Conservation (phyloP, 2,888 invertebrate genomes). For the Oscheius onirici region DNA sequence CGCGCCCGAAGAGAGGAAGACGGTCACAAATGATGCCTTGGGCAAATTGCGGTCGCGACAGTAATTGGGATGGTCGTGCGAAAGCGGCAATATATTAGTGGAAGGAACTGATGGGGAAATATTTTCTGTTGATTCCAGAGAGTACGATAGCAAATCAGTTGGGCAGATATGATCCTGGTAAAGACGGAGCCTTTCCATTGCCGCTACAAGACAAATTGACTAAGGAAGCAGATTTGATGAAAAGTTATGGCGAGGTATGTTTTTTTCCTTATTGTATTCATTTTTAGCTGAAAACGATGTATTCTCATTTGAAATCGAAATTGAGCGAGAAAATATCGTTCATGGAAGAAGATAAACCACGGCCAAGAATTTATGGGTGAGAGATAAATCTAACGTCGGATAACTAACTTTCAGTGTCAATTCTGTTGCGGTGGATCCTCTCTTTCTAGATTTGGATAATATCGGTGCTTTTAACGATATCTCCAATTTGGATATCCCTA, state of each 20-base stretch:
- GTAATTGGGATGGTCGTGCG: conserved; percentile 15
- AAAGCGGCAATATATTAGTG: conserved; percentile 1
- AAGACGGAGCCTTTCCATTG: not conserved
- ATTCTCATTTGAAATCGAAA: not conserved
- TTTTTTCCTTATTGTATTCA: not conserved
- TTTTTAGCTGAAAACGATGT: conserved; percentile 8
- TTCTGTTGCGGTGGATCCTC: conserved; percentile 34
- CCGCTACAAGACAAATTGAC: not conserved
- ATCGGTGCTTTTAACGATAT: conserved; percentile 36
- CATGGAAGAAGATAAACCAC: not conserved
- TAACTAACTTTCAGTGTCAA: conserved; percentile 5
- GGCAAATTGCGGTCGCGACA: conserved; percentile 22
- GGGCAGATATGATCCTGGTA: not conserved
- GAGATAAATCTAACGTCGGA: too few relatives aligned
- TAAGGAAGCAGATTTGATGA: not conserved
- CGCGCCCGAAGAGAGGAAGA: too few relatives aligned
- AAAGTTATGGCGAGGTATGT: conserved; percentile 8
- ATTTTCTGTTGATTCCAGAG: not conserved
- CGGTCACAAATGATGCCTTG: not conserved
- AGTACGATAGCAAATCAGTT: not conserved
- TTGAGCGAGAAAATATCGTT: not conserved
- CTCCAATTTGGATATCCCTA: conserved; percentile 4
- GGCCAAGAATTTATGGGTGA: not conserved
- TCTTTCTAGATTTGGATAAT: conserved; percentile 37
- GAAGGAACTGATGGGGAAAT: not conserved